Base-by-base conservation (phyloP, 2,888 invertebrate species). In the Ornithoptera priamus region DNA sequence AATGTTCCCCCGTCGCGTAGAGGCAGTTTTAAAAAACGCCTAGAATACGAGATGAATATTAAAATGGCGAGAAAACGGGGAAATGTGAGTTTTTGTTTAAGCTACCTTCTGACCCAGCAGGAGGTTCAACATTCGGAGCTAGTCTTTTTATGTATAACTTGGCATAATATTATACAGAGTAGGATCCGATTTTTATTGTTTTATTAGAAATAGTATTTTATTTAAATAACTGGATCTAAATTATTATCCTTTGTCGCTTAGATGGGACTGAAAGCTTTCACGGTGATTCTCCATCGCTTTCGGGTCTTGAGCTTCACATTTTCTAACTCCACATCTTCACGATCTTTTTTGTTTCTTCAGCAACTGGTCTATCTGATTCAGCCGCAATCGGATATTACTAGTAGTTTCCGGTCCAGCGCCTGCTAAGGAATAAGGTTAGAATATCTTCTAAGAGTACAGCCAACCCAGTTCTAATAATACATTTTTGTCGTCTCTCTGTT, bases 11-110 rank as follows among this genome's bases (percentile, higher is more conserved):
- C 62, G 36, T 30, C 65, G 24, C 46, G n/a, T 50, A 57, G 61
- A 30, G 62, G 53, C 39, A 18, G 42, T 65, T 62, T 58, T 58
- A 58, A 62, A 68, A 69, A 66, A 39, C 39, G 39, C 58, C 18
- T 62, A 69, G 62, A 65, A 70, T 62, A 56, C 50, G 36, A 58
- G 69, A 62, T 70, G 69, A 66, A 66, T 62, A 70, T 70, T 70
- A 66, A 65, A 70, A 66, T 39, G 65, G 36, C 42, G 65, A 8
- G 22, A 46, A 12, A 42, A 30, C 39, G 12, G 17, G 18, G 20
- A 17, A 50, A 22, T 62, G 62, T 56, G 17, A 17, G 10, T 64
- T 60, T 61, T 56, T 57, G 53, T 58, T 60, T 39, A 17, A 61
- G 56, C 24, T 24, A n/a, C 20, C 10, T 46, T 59, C n/a, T 59